Percentiles rank a stretch among this genome's conserved stretches.
Conservation (phyloP, 2,113 vertebrate species). For the Sakesphorus luctuosus region DNA sequence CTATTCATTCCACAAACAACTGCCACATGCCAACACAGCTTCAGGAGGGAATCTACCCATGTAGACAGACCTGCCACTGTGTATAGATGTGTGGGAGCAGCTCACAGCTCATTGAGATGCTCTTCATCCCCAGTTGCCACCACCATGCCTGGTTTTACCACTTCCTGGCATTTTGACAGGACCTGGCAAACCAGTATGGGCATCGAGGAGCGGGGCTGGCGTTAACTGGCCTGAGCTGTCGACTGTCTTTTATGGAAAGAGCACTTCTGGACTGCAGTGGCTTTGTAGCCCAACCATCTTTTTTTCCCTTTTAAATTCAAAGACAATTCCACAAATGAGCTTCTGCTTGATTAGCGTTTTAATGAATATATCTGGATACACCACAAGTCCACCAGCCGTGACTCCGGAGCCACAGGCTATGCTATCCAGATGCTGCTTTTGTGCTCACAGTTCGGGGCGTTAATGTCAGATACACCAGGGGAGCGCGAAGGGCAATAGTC, state of each 20-base stretch:
- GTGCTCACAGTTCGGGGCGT: slow-evolving; percentile 42
- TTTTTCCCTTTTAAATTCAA: slow-evolving; percentile 45
- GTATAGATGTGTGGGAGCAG: neutral
- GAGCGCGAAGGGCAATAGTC: slow-evolving; percentile 30
- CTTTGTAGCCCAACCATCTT: neutral
- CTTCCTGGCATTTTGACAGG: neutral
- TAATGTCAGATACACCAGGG: slow-evolving; percentile 34
- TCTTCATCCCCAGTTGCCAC: neutral
- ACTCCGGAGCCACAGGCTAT: slow-evolving; percentile 49
- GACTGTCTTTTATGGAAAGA: neutral
- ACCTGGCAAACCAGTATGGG: neutral
- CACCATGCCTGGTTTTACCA: neutral
- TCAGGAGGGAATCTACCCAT: neutral
- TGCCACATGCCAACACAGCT: neutral
- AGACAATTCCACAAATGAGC: slow-evolving; percentile 59
- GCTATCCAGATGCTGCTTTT: slow-evolving; percentile 67
- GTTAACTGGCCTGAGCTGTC: neutral
- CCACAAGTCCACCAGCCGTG: slow-evolving; percentile 51
- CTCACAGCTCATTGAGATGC: neutral
- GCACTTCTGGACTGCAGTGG: neutral
- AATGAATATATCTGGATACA: slow-evolving; percentile 54
- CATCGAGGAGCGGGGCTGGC: neutral
- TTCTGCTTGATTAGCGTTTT: slow-evolving; percentile 63
- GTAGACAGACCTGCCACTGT: neutral
- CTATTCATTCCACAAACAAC: neutral